Evolutionary conservation across 2,888 invertebrate species (phyloP).

Genomic region (Calephelis perditalis): DNA sequence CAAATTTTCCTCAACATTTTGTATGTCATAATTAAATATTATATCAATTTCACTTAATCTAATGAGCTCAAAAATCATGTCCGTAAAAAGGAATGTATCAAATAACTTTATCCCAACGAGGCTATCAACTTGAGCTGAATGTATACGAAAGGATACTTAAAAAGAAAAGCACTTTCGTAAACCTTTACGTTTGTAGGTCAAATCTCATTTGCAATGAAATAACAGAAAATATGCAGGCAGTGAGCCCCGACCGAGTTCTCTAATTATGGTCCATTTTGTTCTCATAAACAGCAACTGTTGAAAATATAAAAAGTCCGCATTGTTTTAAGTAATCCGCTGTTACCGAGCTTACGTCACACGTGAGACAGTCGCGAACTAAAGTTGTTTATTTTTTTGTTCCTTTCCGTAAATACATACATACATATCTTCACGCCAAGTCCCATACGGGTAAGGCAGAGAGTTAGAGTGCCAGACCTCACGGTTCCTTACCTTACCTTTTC

Average conservation of each 20-base stretch:
- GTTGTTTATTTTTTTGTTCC: no score
- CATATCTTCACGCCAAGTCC: no score
- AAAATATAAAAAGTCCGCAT: conserved; percentile 9
- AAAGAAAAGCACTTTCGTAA: neutral
- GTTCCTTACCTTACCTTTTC: no score
- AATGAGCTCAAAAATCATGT: no score
- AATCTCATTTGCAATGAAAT: conserved; percentile 7
- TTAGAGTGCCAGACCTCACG: no score
- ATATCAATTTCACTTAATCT: no score
- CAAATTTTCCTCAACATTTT: no score
- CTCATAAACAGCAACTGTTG: conserved; percentile 8
- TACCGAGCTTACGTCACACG: neutral
- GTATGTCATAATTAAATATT: no score
- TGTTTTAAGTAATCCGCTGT: conserved; percentile 6
- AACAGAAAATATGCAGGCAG: conserved; percentile 1
- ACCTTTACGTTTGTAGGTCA: conserved; percentile 5
- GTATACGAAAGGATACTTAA: neutral
- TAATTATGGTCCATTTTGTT: conserved; percentile 7
- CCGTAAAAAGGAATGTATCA: no score
- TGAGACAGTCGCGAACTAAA: neutral
- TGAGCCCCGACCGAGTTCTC: conserved; percentile 7
- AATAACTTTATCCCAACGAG: no score
- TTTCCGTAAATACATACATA: no score
- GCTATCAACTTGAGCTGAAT: neutral
- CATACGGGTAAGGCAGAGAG: no score